Base-by-base conservation (phyloP, 1,140 invertebrate species). In the Aphaenogaster rudis region DNA sequence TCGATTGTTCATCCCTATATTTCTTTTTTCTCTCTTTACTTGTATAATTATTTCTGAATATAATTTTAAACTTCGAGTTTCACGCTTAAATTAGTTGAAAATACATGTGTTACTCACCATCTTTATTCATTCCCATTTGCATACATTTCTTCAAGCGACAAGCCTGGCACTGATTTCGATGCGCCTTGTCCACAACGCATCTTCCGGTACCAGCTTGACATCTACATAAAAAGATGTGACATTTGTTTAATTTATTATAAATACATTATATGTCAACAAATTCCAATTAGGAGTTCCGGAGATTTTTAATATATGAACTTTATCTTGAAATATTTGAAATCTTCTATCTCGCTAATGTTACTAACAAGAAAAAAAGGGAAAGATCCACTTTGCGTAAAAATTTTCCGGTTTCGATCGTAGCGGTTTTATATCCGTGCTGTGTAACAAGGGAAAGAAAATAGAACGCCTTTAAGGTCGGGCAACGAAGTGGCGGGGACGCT, bases 101-200 rank as follows among this genome's bases (percentile, higher is more conserved):
- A 79, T 36, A 21, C 28, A 36, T 15, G 36, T 64, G 6, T 66
- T 64, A 96, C 98, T 97, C 96, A 99, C 99, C 99, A 96, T 99
- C 99, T 97, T 99, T 99, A 95, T 99, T 99, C 99, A 99, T 99
- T 79, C 99, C 99, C 98, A 99, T 99, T 86, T 98, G 97, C 59
- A 99, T 96, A 95, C 99, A 99, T 96, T 99, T 99, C 96, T 99
- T 99, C 59, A 99, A 96, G 45, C 99, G 96, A 95, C 99, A 99
- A 0, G 99, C 99, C 94, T 99, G 99, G 94, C 99, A 99, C 95
- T 99, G 99, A 96, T 99, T 99, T 82, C 99, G 96, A 95, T 99
- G 99, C 0, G 99, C 99, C 95, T 99, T 99, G 96, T 99, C 99
- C 4, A 99, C 99, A 52, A 99, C 97, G 94, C 99, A 99, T 79